phyloP scores from a whole-genome alignment of 2,113 vertebrate genomes.

The Psilopogon haemacephalus region DNA sequence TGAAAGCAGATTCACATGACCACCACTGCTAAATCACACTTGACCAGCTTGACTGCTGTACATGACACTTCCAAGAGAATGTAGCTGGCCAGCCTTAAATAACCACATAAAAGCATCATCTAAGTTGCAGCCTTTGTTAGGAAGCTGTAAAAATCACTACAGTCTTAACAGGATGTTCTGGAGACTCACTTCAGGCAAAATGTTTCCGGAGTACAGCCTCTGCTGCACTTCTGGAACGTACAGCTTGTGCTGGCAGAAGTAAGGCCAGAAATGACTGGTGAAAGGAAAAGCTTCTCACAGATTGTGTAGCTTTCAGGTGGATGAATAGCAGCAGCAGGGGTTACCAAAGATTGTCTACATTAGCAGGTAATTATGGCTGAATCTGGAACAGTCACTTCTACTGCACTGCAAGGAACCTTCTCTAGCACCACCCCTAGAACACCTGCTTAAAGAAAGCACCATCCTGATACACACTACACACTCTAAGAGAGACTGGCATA shows the following conservation, averaged over 20 bases:
- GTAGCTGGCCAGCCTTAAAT: not conserved
- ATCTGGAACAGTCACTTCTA: not conserved
- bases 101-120: not conserved
- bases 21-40: not conserved
- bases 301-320: not conserved
- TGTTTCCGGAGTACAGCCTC: not conserved
- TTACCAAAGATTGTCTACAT: not conserved
- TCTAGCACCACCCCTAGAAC: not conserved
- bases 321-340: not conserved
- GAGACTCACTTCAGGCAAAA: not conserved
- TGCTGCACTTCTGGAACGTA: not conserved
- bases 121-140: not conserved
- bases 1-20: not conserved
- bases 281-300: not conserved
- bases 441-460: not conserved
- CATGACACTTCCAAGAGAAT: not conserved
- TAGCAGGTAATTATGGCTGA: not conserved
- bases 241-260: not conserved
- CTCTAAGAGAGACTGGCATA: not conserved
- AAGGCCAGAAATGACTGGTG: too few species aligned
- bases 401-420: accelerated
- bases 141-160: not conserved
- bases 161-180: not conserved
- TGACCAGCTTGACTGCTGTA: not conserved
- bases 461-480: not conserved